Base-by-base conservation (phyloP, 2,113 vertebrate genomes). In the Mastomys coucha region DNA sequence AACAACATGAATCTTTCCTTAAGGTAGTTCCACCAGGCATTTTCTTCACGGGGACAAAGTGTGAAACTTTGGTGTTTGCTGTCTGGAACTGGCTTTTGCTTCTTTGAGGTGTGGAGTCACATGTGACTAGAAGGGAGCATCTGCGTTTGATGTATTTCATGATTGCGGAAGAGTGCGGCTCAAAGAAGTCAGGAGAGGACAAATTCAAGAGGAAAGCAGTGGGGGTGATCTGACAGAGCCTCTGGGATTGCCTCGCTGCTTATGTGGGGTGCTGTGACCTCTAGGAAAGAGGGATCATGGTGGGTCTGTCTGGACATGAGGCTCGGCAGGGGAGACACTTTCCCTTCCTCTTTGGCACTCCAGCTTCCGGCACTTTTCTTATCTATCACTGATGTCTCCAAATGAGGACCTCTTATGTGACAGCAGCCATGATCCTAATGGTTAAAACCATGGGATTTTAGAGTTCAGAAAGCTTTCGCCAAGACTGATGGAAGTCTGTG, bases 361-460 rank as follows among this genome's bases (percentile, higher is more conserved):
- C 20, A 72, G 88, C 73, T 87, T 86, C 65, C 5, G 11, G 26
- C 31, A 49, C 45, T 13, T 42, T 73, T 84, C 77, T 93, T 58
- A 42, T 93, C 91, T 88, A 36, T 89, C 76, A 91, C 42, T 76
- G 28, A 87, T 24, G 20, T 76, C 84, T 94, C 84, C 28, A 77
- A 75, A 49, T 88, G 42, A 91, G 67, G 72, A 82, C 56, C 85
- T 56, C 1, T 17, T 2, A n/a, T 42, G 73, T 58, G 56, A 70
- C n/a, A 93, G 93, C 75, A 89, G 89, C 17, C 24, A 26, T 22
- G 87, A 85, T 89, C 86, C 88, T 78, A 87, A 93, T 51, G 78
- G 82, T 58, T 97, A 89, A 97, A 91, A 82, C 67, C 93, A 91
- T 60, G 91, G 78, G 69, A 78, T 96, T 91, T 91, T 91, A 94